A percentile compares a stretch with the other conserved stretches of the same genome.
Evolutionary conservation across 2,113 vertebrate genomes (phyloP).

Genomic region (Butorides virescens): DNA sequence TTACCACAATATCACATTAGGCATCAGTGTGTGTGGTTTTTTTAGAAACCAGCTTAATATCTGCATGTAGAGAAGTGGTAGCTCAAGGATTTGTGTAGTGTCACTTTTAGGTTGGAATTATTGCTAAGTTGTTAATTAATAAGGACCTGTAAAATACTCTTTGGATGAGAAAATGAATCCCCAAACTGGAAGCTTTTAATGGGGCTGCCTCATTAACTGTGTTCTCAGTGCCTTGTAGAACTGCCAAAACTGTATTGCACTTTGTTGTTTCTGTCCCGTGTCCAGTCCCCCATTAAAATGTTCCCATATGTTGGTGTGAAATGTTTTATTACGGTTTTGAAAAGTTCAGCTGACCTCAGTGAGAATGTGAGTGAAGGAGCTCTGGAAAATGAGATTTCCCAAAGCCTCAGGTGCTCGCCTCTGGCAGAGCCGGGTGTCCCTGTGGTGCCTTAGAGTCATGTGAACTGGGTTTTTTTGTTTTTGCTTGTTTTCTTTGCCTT

Average conservation of each 20-base stretch:
- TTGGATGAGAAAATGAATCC: neutral
- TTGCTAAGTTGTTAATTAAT: neutral
- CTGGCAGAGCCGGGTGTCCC: neutral
- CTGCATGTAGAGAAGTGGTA: neutral
- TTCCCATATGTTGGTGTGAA: neutral
- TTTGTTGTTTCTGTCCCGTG: neutral
- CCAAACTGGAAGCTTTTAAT: neutral
- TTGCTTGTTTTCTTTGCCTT: neutral
- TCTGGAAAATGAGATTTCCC: neutral
- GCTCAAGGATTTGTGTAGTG: neutral
- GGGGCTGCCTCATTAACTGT: neutral
- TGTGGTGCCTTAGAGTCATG: neutral
- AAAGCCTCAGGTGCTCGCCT: neutral
- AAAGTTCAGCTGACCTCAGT: neutral
- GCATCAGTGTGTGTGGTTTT: neutral
- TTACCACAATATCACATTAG: neutral
- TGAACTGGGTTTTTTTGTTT: neutral
- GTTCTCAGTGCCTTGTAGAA: neutral
- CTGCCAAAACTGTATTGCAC: neutral
- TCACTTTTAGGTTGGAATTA: neutral
- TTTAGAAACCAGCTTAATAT: neutral
- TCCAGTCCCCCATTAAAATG: neutral
- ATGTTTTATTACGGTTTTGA: neutral
- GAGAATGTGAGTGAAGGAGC: neutral
- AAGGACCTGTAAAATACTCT: neutral